Base-by-base conservation (phyloP, 1,140 invertebrate species). In the Halyomorpha halys region DNA sequence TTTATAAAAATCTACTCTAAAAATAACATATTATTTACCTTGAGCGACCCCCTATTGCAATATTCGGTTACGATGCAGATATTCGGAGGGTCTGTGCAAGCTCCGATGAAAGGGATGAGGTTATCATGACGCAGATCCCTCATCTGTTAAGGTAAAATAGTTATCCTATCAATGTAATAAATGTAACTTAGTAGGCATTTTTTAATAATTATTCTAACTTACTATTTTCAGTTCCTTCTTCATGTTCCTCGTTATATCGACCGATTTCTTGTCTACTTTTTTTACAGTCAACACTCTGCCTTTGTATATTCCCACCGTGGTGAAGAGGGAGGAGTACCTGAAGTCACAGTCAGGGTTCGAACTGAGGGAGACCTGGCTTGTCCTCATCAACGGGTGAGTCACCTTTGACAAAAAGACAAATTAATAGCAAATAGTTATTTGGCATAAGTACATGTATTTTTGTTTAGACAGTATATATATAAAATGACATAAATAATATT, bases 161-260 rank as follows among this genome's bases (percentile, higher is more conserved):
- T 4, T 4, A 8, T 30, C 8, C 27, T n/a, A n/a, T n/a, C n/a
- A 3, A 30, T 3, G 27, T 30, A 30, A 30, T 30, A 4, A 30
- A 30, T 4, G 27, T 30, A 30, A 30, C 27, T 30, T 30, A 4
- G n/a, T 8, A 30, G 27, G 8, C 27, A 8, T 8, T 30, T 30
- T 4, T 8, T 30, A 30, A 3, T 8, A 30, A n/a, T n/a, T n/a
- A n/a, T n/a, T n/a, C n/a, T n/a, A 59, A 74, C 78, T 81, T 74
- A 90, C 90, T 75, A 90, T 81, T 83, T 97, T 97, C 54, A 98
- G 81, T 78, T 98, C 92, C 72, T 94, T 94, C 73, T 97, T 96
- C 81, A 96, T 93, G 70, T 87, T 86, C 54, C 93, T 77, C 0
- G 84, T 94, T 13, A 97, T 89, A 70, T 97, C 94, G 21, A 95